These are phyloP conservation scores for Sarcophaga caerulescens DNA, from an alignment of 2,888 invertebrate species.

Conservation along the genomic window DNA sequence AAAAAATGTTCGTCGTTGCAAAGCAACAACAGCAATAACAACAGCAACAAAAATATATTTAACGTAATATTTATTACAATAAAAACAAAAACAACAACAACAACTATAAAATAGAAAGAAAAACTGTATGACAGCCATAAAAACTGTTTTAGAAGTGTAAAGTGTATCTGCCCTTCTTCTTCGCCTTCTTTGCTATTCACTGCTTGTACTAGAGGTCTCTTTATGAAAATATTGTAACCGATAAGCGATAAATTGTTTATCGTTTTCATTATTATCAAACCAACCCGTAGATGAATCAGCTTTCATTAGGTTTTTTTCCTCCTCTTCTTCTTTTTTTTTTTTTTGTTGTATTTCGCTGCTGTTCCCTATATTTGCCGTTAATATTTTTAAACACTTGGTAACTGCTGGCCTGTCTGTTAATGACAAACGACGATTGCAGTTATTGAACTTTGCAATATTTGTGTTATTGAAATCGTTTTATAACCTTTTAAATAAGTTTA, in stretches of 20 bases:
- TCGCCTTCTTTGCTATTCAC: too few relatives aligned
- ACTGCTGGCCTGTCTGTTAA: not conserved
- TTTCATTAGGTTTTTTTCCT: not conserved
- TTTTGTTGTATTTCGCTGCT: too few relatives aligned
- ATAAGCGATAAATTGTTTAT: not conserved
- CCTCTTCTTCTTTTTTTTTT: too few relatives aligned
- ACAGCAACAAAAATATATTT: not conserved
- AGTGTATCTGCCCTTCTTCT: not conserved
- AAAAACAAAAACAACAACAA: not conserved
- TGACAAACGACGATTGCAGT: not conserved
- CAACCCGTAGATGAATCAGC: constrained; percentile 44
- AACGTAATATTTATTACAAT: not conserved
- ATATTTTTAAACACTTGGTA: not conserved
- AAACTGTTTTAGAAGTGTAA: not conserved
- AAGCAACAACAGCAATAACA: not conserved
- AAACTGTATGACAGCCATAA: not conserved
- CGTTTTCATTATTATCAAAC: not conserved
- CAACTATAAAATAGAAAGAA: not conserved
- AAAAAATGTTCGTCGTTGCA: not conserved
- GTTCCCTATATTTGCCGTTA: too few relatives aligned
- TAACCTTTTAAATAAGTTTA: not conserved
- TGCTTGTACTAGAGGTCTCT: not conserved
- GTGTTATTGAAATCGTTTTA: not conserved
- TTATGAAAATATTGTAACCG: not conserved
- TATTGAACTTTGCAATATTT: not conserved